Conservation (phyloP, 2,113 vertebrate species). For the Gymnobelideus leadbeateri region DNA sequence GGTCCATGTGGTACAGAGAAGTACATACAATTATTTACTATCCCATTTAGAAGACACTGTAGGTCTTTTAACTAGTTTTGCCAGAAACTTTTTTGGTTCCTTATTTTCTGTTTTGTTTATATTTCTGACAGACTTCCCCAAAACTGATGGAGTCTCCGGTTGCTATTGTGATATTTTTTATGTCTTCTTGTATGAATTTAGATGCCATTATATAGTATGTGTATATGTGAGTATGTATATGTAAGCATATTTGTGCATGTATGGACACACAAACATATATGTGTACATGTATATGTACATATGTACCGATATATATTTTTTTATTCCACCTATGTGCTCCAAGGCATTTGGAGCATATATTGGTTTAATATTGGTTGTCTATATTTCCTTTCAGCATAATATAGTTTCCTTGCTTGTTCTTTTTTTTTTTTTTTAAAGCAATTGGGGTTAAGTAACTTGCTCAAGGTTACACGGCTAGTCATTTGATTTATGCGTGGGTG, state of each 20-base stretch:
- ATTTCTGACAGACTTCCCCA: not conserved
- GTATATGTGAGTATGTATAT: not conserved
- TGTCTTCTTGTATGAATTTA: not conserved
- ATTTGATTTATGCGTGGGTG: no score
- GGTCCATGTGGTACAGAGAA: not conserved
- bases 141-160: not conserved
- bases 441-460: no score
- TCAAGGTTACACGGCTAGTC: no score
- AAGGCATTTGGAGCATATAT: not conserved
- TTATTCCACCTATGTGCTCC: not conserved
- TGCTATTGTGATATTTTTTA: not conserved
- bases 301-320: not conserved
- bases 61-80: not conserved
- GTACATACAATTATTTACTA: not conserved
- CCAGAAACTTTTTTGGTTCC: not conserved
- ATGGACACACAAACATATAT: no score
- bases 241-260: no score
- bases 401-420: not conserved
- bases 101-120: not conserved
- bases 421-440: no score
- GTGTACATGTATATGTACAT: not conserved
- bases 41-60: not conserved
- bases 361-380: not conserved
- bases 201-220: not conserved
- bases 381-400: not conserved